Evolutionary conservation across 2,888 invertebrate genomes (phyloP).

Genomic region (Nycteola revayana): DNA sequence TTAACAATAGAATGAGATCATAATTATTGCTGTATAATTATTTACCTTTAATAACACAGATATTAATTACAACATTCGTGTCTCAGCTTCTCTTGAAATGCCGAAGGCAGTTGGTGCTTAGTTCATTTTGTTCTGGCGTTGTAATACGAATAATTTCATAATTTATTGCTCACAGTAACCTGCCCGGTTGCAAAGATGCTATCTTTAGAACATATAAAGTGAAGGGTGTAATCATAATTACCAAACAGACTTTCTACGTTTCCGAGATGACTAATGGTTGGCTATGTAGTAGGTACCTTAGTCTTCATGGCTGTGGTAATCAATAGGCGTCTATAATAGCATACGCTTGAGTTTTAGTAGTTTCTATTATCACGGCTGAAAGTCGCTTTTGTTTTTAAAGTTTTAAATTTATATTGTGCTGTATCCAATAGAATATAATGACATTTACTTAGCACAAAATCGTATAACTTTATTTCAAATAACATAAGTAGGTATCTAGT

Average conservation of each 20-base stretch:
- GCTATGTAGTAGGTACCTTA: no score
- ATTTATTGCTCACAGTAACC: slow-evolving; percentile 29
- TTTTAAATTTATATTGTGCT: no score
- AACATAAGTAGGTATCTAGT: no score
- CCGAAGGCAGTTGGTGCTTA: slow-evolving; percentile 10
- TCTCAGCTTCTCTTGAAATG: slow-evolving; percentile 5
- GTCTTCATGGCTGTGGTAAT: neutral
- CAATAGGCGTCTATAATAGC: no score
- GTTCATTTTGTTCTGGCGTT: slow-evolving; percentile 15
- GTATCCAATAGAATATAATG: no score
- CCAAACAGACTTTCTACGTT: slow-evolving; percentile 29
- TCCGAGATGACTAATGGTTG: slow-evolving; percentile 17
- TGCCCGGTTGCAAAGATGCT: slow-evolving; percentile 28
- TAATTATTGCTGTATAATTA: no score
- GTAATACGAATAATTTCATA: slow-evolving; percentile 29
- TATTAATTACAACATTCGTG: slow-evolving; percentile 4
- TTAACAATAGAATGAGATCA: no score
- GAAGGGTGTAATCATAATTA: slow-evolving; percentile 32
- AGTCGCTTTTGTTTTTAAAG: no score
- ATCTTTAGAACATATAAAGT: slow-evolving; percentile 30
- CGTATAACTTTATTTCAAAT: no score
- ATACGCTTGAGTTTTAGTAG: no score
- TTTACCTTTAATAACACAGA: neutral
- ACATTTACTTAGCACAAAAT: no score
- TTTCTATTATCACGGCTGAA: no score